Base-by-base conservation (phyloP, 2,113 vertebrate species). In the Zapus hudsonius region DNA sequence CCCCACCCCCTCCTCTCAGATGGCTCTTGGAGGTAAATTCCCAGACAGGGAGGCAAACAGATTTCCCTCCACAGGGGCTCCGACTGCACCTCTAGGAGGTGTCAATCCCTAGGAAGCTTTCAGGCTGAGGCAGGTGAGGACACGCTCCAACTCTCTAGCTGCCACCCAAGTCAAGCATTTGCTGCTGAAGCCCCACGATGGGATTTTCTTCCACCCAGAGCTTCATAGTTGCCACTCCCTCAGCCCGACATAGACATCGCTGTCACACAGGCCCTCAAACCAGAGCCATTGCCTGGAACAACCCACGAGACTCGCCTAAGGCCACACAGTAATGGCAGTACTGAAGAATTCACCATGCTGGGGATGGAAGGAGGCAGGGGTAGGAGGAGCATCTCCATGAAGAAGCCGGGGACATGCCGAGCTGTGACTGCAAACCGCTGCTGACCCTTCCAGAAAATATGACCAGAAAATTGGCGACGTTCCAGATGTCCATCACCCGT, bases 71-170 rank as follows among this genome's bases (percentile, higher is more conserved):
- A 76, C 66, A 3, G 59, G 40, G 42, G 59, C 69, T 93, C 78
- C 95, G 84, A 52, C 36, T 4, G 52, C 78, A 91, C 75, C 74
- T 93, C 72, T 91, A 95, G 96, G 97, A 96, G 91, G 94, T 95
- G 90, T 90, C n/a, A 89, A 93, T 38, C 89, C 84, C 87, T 66
- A 44, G 72, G 66, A 72, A 97, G 94, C 16, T 92, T 95, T 95
- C 79, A 74, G 90, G 89, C 90, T 3, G 8, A 90, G 94, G 92
- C 98, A 98, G 96, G 98, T 96, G 92, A 96, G 96, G 97, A 98
- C 98, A 96, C 61, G 97, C 92, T 92, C 15, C 0, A 9, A 95
- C 95, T 97, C 92, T n/a, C n/a, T n/a, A n/a, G n/a, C n/a, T n/a
- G n/a, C 96, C 89, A 82, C 91, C 94, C 94, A 70, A 85, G 95